These are phyloP conservation scores for Crocidura indochinensis DNA, from an alignment of 2,797 vertebrate genomes.

Conservation along the genomic window DNA sequence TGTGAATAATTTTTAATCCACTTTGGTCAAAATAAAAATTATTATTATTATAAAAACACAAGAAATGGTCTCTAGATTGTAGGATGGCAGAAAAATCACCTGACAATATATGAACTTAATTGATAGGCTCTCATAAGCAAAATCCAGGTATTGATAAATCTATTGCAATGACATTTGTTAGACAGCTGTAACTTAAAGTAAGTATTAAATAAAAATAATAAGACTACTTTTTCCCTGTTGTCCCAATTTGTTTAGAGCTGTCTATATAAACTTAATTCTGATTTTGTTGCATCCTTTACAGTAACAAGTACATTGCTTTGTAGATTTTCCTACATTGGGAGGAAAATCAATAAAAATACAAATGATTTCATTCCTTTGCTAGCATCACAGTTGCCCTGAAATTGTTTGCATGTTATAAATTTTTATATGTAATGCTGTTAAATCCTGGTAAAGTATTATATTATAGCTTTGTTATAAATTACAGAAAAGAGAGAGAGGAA, in stretches of 20 bases:
- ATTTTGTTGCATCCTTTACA: constrained; percentile 67
- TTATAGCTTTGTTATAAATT: constrained; percentile 67
- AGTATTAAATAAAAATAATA: constrained; percentile 63
- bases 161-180: constrained; percentile 57
- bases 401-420: constrained; percentile 69
- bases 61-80: constrained; percentile 4
- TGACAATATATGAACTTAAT: neutral
- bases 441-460: constrained; percentile 56
- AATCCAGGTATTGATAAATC: neutral
- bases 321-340: constrained; percentile 36
- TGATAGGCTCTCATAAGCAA: constrained; percentile 44
- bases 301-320: constrained; percentile 63
- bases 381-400: constrained; percentile 56
- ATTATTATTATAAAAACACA: no score
- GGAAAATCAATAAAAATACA: constrained; percentile 75
- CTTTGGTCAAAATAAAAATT: no score
- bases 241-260: constrained; percentile 20
- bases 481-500: constrained; percentile 1
- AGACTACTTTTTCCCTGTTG: constrained; percentile 33
- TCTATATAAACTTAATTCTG: constrained; percentile 66
- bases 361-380: constrained; percentile 70
- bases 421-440: constrained; percentile 53
- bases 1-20: no score
- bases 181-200: constrained; percentile 58
- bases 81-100: constrained; percentile 49